Percentiles rank a stretch among this genome's conserved stretches.
phyloP scores from a whole-genome alignment of 2,113 vertebrate species.

The Spea bombifrons region DNA sequence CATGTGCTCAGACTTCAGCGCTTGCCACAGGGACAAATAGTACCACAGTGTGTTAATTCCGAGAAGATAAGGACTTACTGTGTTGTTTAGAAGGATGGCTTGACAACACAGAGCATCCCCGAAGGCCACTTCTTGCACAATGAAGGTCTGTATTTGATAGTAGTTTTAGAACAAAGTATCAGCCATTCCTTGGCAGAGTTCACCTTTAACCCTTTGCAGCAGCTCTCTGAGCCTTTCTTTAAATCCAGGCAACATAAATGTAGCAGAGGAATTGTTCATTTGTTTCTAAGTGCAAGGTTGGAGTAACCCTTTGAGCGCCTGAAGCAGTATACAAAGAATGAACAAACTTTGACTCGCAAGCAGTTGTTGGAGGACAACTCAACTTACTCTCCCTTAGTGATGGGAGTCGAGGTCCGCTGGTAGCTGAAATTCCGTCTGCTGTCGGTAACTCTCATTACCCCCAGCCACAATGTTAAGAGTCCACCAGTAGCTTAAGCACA shows the following conservation, averaged over 20 bases:
- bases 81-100: constrained; percentile 61
- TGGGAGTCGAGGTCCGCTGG: too few species aligned
- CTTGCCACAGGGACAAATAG: constrained; percentile 47
- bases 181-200: constrained; percentile 65
- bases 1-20: constrained; percentile 44
- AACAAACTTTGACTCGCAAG: too few species aligned
- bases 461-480: too few species aligned
- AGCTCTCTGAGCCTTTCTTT: neutral
- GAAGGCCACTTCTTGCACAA: constrained; percentile 66
- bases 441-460: too few species aligned
- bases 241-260: neutral
- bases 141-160: constrained; percentile 74
- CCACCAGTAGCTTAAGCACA: too few species aligned
- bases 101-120: constrained; percentile 63
- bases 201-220: constrained; percentile 38
- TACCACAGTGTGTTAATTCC: constrained; percentile 50
- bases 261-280: neutral
- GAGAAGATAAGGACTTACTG: constrained; percentile 58
- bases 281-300: too few species aligned
- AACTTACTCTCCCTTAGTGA: too few species aligned
- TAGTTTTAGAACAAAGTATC: constrained; percentile 70
- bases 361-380: too few species aligned
- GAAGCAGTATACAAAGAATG: too few species aligned
- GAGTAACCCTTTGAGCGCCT: too few species aligned
- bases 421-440: too few species aligned